Conservation (phyloP, 2,888 invertebrate species). For the Leptopilina myrica region DNA sequence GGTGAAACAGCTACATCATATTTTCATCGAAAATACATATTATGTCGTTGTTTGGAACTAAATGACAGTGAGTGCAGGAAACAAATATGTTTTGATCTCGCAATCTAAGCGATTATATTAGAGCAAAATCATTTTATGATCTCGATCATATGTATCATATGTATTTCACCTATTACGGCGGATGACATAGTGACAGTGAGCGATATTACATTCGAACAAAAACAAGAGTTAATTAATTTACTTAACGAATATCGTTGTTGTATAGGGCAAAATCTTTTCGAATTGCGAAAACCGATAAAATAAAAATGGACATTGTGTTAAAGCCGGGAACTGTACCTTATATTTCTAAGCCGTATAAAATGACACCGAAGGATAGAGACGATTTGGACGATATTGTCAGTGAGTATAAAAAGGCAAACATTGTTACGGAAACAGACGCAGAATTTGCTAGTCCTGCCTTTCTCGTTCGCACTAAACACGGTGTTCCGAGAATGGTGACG, state of each 20-base stretch:
- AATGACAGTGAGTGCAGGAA: too few relatives aligned
- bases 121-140: too few relatives aligned
- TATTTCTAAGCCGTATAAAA: slow-evolving; percentile 43
- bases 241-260: slow-evolving; percentile 37
- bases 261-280: slow-evolving; percentile 21
- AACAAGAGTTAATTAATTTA: slow-evolving; percentile 26
- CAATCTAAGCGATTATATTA: too few relatives aligned
- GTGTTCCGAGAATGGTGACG: slow-evolving; percentile 55
- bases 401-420: slow-evolving; percentile 40
- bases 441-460: slow-evolving; percentile 55
- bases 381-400: slow-evolving; percentile 43
- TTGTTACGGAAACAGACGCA: slow-evolving; percentile 46
- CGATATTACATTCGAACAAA: too few relatives aligned
- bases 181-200: too few relatives aligned
- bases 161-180: too few relatives aligned
- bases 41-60: too few relatives aligned
- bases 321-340: slow-evolving; percentile 6
- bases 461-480: slow-evolving; percentile 57
- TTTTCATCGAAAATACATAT: too few relatives aligned
- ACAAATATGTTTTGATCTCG: too few relatives aligned
- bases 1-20: too few relatives aligned
- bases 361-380: slow-evolving; percentile 41
- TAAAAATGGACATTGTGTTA: slow-evolving; percentile 38
- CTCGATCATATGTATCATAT: too few relatives aligned
- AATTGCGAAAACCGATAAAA: slow-evolving; percentile 24